Evolutionary conservation across 2,797 vertebrate genomes (phyloP), one percentile per base, ranked within the genome.

Genomic region (Muscicapa striata): DNA sequence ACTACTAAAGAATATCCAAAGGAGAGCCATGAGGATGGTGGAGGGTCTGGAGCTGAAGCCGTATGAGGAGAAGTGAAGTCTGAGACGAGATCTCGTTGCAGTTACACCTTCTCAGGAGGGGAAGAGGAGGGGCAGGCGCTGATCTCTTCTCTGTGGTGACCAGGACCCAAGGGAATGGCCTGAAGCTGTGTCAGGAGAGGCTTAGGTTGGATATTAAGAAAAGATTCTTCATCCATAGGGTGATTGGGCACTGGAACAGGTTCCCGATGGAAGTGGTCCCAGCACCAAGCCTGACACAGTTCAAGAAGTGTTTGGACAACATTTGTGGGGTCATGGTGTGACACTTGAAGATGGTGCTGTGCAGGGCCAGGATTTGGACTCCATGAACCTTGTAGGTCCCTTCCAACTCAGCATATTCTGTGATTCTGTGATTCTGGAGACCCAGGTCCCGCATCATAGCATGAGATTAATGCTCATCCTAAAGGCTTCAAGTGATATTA

Each of bases 91-190:
- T 3, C 19, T 40, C 54, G 68, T 0, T 19, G 29, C 19, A 20
- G 4, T n/a, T 5, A 6, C 6, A 46, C 1, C 13, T 76, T 59
- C 29, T 10, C 0, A 0, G 23, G 29, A 61, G n/a, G 2, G 19
- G n/a, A 29, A 61, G 29, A 61, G 29, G 15, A 68, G 16, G 16
- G 13, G 2, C 13, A 52, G 13, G 0, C 6, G 6, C 9, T 45
- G 38, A 38, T 70, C 29, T 34, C 29, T 52, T 3, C 27, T 29
- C 19, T 21, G 10, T 17, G 20, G 7, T 46, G 24, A 19, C 27
- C 29, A 69, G 34, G 6, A n/a, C 5, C 9, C 0, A 0, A 52
- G 19, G 16, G 7, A 76, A 46, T 34, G 29, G 13, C 24, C 6
- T 29, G 23, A 29, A 46, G n/a, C 4, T 77, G n/a, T 21, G 16